phyloP scores from a whole-genome alignment of 2,797 vertebrate genomes.

The Myoxocephalus aenaeus region DNA sequence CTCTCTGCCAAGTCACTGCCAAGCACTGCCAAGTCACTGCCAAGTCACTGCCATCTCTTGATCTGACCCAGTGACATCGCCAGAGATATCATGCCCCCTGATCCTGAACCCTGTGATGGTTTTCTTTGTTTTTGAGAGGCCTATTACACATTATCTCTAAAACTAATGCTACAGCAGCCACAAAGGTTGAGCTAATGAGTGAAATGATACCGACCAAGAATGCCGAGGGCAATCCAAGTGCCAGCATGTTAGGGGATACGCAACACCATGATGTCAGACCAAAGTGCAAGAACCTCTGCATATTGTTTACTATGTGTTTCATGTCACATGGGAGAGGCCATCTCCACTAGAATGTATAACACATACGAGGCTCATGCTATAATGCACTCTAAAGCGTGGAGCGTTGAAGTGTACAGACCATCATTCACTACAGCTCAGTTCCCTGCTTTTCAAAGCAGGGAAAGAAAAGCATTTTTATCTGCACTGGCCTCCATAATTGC shows the following conservation, averaged over 20 bases:
- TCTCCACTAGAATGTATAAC: conserved; percentile 50
- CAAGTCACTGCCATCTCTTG: neutral
- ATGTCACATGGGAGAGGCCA: conserved; percentile 14
- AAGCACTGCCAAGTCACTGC: too few species aligned
- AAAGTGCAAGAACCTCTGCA: conserved; percentile 29
- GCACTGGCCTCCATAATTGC: conserved; percentile 34
- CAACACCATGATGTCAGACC: conserved; percentile 22
- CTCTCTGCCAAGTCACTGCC: neutral
- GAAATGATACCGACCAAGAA: neutral
- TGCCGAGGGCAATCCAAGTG: neutral
- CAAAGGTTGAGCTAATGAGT: neutral
- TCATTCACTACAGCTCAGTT: too few species aligned
- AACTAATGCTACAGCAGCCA: neutral
- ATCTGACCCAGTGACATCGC: neutral
- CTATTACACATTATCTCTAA: too few species aligned
- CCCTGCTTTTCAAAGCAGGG: conserved; percentile 12
- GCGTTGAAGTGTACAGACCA: too few species aligned
- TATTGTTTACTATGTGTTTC: conserved; percentile 43
- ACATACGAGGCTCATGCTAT: conserved; percentile 27
- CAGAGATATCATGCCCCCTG: neutral
- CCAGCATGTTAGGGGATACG: neutral
- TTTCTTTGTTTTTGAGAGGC: too few species aligned
- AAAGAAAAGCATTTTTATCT: conserved; percentile 71
- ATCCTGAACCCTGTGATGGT: too few species aligned
- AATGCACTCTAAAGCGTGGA: too few species aligned